These are phyloP conservation scores for Tragelaphus scriptus DNA, from an alignment of 2,113 vertebrate species.

Conservation along the genomic window DNA sequence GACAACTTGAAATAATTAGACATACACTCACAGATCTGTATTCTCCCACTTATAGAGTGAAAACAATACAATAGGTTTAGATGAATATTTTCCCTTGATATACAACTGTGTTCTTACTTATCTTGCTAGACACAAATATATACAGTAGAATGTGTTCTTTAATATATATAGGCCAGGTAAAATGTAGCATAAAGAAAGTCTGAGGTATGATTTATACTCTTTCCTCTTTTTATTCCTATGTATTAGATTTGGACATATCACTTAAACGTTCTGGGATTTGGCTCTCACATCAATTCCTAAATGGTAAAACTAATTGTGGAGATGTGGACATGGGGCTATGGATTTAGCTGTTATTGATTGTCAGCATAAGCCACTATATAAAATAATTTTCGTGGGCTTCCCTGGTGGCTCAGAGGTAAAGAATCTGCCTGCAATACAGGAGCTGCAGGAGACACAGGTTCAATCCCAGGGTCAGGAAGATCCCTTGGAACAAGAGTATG, in stretches of 20 bases:
- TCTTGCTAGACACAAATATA: background rate
- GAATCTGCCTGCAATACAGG: background rate
- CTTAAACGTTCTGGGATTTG: background rate
- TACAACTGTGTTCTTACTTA: background rate
- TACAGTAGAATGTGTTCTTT: background rate
- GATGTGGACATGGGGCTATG: background rate
- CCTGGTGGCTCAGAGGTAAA: background rate
- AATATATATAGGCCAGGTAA: background rate
- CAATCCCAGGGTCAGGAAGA: background rate
- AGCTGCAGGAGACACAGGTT: background rate
- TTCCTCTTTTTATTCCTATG: background rate
- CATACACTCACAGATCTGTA: background rate
- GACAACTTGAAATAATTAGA: background rate
- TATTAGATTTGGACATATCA: background rate
- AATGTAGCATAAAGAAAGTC: background rate
- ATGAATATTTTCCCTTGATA: background rate
- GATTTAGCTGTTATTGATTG: background rate
- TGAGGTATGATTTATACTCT: background rate
- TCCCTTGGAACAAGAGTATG: background rate
- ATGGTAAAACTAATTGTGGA: background rate
- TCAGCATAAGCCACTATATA: background rate
- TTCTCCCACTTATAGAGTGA: background rate
- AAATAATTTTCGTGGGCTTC: background rate
- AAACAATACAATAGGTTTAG: background rate
- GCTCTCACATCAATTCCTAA: background rate